Conservation (phyloP, 2,797 vertebrate species). For the Hoplostethus mediterraneus region DNA sequence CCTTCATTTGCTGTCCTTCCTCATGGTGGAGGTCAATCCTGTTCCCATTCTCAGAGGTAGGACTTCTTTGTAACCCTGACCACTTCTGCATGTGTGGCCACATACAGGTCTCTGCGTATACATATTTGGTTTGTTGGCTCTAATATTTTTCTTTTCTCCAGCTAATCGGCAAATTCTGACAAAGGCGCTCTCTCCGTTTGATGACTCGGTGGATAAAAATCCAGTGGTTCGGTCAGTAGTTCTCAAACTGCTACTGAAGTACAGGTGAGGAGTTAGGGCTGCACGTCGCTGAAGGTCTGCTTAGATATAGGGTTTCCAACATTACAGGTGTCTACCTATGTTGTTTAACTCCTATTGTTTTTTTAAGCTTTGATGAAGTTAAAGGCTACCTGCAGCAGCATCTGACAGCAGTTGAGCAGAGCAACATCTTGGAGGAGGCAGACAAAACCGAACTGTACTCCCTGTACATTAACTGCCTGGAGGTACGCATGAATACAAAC, state of each 20-base stretch:
- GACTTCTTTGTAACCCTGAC: not conserved
- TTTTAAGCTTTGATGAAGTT: slow-evolving; percentile 89
- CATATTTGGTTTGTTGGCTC: slow-evolving; percentile 2
- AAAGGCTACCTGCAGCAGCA: slow-evolving; percentile 88
- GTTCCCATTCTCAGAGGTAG: slow-evolving; percentile 66
- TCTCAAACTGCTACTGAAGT: slow-evolving; percentile 95
- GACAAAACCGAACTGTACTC: slow-evolving; percentile 92
- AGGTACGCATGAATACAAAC: slow-evolving; percentile 78
- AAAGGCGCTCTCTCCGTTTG: slow-evolving; percentile 92
- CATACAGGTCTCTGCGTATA: not conserved
- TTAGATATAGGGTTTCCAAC: not conserved
- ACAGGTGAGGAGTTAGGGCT: slow-evolving; percentile 85
- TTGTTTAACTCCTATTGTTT: slow-evolving; percentile 20
- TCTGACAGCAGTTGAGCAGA: slow-evolving; percentile 86
- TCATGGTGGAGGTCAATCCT: slow-evolving; percentile 82
- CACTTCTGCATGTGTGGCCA: not conserved
- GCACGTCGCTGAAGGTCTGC: not conserved
- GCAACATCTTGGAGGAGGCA: slow-evolving; percentile 79
- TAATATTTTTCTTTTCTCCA: slow-evolving; percentile 48
- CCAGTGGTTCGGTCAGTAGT: slow-evolving; percentile 94
- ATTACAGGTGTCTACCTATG: not conserved
- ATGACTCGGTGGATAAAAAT: slow-evolving; percentile 93
- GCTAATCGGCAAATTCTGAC: slow-evolving; percentile 78
- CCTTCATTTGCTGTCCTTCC: slow-evolving; percentile 84
- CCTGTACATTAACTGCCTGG: slow-evolving; percentile 93